Base-by-base conservation (phyloP, 2,888 invertebrate genomes). In the Itoplectis maculator region DNA sequence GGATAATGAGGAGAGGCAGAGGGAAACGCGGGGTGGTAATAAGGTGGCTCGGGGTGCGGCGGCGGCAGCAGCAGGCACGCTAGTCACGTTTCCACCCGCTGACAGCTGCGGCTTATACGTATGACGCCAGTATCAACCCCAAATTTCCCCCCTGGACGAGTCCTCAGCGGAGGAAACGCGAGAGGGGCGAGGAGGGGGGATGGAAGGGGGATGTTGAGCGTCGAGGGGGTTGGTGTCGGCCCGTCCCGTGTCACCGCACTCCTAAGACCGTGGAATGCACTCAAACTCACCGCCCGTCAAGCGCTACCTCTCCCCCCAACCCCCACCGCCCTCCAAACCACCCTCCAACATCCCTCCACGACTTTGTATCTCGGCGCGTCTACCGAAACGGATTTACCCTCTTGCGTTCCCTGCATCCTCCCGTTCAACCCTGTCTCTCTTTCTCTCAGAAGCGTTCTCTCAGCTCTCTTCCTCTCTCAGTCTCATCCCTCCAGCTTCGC, bases 51-150 rank as follows among this genome's bases (percentile, higher is more conserved):
- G 88, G 86, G 85, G 84, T 85, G 86, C 29, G 29, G 29, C n/a
- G 63, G 75, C 66, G 40, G 72, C n/a, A n/a, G n/a, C 75, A 69
- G 56, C 49, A 85, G 87, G 87, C 87, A 92, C 92, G 91, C 92
- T 92, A 92, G 92, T 92, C 92, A 92, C 92, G 92, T 92, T 91
- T 91, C 88, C 87, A 91, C 87, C 88, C 90, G 91, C 91, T 92
- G 92, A 92, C 92, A 92, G 92, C 92, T 92, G 92, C 85, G 92
- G 92, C 92, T 91, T 92, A 92, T 92, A 92, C 91, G 91, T 92
- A 92, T 92, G 92, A 92, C 90, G 90, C 84, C 89, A 90, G 89
- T 92, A 92, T 92, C 92, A 92, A 92, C 91, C 92, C 91, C 91
- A 91, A 92, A 91, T 91, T 92, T 92, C 79, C 89, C 88, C 87